Conservation (phyloP, 2,113 vertebrate genomes). For the Buteo buteo region DNA sequence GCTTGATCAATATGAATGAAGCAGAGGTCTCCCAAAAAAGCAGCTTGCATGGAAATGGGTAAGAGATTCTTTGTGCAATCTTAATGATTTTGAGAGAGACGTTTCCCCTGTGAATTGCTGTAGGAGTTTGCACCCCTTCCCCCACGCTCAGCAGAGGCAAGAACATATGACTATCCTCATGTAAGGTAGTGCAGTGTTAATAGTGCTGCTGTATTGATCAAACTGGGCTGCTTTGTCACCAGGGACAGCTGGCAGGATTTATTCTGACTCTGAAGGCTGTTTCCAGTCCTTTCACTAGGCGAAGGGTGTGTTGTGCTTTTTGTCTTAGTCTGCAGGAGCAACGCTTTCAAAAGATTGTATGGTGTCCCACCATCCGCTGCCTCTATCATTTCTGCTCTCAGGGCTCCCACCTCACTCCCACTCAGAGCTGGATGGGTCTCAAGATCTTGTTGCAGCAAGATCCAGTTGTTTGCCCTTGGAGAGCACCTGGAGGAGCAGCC, state of each 20-base stretch:
- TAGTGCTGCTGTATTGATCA: constrained; percentile 71
- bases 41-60: background rate
- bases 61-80: constrained; percentile 15
- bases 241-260: constrained; percentile 30
- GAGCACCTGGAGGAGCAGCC: constrained; percentile 1
- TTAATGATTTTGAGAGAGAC: constrained; percentile 44
- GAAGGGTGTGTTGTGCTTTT: background rate
- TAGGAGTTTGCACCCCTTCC: constrained; percentile 26
- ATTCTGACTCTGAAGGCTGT: background rate
- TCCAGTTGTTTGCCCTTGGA: constrained; percentile 56
- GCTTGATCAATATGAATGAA: background rate
- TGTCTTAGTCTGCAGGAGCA: background rate
- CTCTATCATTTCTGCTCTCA: background rate
- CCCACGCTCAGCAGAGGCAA: constrained; percentile 17
- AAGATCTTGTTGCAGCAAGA: background rate
- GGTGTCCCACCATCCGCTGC: constrained; percentile 3
- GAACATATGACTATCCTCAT: constrained; percentile 24
- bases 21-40: constrained; percentile 6
- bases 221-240: constrained; percentile 25
- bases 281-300: constrained; percentile 3
- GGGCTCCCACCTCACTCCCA: background rate
- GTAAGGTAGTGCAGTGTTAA: constrained; percentile 57
- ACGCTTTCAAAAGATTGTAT: background rate
- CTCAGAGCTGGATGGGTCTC: background rate
- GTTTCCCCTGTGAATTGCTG: constrained; percentile 25